Percentiles rank a stretch among this genome's conserved stretches.
These are phyloP conservation scores for Sinonovacula constricta DNA, from an alignment of 1,140 invertebrate genomes.

Conservation along the genomic window DNA sequence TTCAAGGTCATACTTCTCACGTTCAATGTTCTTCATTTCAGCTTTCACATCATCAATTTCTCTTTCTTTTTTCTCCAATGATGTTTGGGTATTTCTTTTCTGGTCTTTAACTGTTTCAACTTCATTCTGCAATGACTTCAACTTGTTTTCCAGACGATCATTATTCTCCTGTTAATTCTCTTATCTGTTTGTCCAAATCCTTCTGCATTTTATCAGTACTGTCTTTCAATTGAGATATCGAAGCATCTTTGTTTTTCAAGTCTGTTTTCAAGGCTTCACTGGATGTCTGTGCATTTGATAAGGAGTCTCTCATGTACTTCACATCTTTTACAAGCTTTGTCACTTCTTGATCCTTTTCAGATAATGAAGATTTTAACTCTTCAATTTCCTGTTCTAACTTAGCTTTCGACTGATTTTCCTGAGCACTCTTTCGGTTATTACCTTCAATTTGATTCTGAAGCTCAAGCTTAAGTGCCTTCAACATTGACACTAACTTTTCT, in stretches of 20 bases:
- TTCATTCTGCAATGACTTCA: conserved; percentile 17
- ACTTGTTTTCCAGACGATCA: conserved; percentile 11
- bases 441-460: conserved; percentile 43
- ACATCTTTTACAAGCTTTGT: conserved; percentile 27
- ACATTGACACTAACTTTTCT: conserved; percentile 27
- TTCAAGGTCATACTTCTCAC: conserved; percentile 21
- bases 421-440: conserved; percentile 24
- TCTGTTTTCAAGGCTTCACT: conserved; percentile 45
- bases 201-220: conserved; percentile 36
- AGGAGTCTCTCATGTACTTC: conserved; percentile 40
- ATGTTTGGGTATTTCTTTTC: conserved; percentile 25
- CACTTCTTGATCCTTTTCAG: conserved; percentile 38
- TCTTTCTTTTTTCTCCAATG: conserved; percentile 32
- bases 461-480: conserved; percentile 35
- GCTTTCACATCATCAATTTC: conserved; percentile 25
- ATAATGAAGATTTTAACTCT: conserved; percentile 24
- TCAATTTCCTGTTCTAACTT: conserved; percentile 41
- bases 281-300: conserved; percentile 47
- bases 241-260: conserved; percentile 36
- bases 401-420: conserved; percentile 45
- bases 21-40: conserved; percentile 37
- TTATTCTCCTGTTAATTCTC: conserved; percentile 23
- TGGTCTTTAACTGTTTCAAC: conserved; percentile 39
- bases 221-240: conserved; percentile 19
- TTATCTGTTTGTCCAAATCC: conserved; percentile 34